phyloP scores from a whole-genome alignment of 2,797 vertebrate genomes.

The Anabacerthia variegaticeps region DNA sequence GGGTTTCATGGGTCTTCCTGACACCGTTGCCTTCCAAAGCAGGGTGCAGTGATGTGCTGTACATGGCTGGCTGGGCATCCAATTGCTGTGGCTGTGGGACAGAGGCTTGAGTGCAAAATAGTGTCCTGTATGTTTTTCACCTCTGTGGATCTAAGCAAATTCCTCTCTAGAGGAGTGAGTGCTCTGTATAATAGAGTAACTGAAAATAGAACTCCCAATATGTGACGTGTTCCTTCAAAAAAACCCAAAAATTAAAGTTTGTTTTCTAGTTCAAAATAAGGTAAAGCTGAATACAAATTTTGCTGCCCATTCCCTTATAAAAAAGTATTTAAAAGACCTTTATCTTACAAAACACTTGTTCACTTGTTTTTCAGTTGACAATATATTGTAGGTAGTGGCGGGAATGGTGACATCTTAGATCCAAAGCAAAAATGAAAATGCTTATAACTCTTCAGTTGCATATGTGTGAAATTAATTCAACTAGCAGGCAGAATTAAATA shows the following conservation, averaged over 20 bases:
- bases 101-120: background rate
- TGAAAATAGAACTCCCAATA: background rate
- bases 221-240: background rate
- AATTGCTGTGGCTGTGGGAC: background rate
- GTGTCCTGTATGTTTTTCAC: background rate
- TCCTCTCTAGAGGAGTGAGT: background rate
- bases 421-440: background rate
- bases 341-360: background rate
- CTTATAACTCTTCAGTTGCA: background rate
- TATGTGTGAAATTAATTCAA: background rate
- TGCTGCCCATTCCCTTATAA: background rate
- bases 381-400: background rate
- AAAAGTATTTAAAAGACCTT: background rate
- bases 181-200: background rate
- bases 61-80: background rate
- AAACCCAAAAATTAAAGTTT: background rate
- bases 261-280: background rate
- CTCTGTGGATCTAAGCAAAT: background rate
- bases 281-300: background rate
- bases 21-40: accelerated
- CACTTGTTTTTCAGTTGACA: background rate
- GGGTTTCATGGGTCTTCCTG: background rate
- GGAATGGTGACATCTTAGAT: background rate
- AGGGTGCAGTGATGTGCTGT: background rate
- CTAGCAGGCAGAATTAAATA: background rate